Evolutionary conservation across 2,888 invertebrate genomes (phyloP).

Genomic region (Hirtodrosophila duncani): DNA sequence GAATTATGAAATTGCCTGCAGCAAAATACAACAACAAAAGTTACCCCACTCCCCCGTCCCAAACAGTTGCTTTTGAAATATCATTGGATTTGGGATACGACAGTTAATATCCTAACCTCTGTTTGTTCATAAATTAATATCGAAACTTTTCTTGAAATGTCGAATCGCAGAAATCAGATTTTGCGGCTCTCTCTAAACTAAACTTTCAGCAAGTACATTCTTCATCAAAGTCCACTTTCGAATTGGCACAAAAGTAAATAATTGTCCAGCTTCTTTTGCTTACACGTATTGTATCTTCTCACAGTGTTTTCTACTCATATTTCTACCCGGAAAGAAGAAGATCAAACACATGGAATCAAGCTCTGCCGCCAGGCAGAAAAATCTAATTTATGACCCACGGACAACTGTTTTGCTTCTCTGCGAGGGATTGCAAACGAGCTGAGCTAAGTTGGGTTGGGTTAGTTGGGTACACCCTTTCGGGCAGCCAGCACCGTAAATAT

Average conservation of each 20-base stretch:
- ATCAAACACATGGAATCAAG: conserved; percentile 34
- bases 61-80: conserved; percentile 21
- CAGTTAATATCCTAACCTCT: too few relatives aligned
- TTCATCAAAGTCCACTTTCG: too few relatives aligned
- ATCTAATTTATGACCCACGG: conserved; percentile 54
- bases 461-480: conserved; percentile 12
- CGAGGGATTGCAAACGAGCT: not conserved
- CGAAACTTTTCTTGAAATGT: too few relatives aligned
- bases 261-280: too few relatives aligned
- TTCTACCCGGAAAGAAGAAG: conserved; percentile 45
- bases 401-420: conserved; percentile 14
- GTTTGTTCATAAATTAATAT: too few relatives aligned
- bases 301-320: not conserved
- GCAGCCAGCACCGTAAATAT: conserved; percentile 47
- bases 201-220: too few relatives aligned
- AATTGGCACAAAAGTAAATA: too few relatives aligned
- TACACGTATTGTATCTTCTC: too few relatives aligned
- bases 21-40: conserved; percentile 26
- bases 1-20: conserved; percentile 23
- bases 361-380: conserved; percentile 42
- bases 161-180: too few relatives aligned
- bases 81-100: too few relatives aligned
- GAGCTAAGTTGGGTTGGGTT: not conserved
- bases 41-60: not conserved
- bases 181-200: too few relatives aligned